Percentiles rank a stretch among this genome's conserved stretches.
Evolutionary conservation across 2,797 vertebrate genomes (phyloP).

Genomic region (Atherinosoma microstoma): DNA sequence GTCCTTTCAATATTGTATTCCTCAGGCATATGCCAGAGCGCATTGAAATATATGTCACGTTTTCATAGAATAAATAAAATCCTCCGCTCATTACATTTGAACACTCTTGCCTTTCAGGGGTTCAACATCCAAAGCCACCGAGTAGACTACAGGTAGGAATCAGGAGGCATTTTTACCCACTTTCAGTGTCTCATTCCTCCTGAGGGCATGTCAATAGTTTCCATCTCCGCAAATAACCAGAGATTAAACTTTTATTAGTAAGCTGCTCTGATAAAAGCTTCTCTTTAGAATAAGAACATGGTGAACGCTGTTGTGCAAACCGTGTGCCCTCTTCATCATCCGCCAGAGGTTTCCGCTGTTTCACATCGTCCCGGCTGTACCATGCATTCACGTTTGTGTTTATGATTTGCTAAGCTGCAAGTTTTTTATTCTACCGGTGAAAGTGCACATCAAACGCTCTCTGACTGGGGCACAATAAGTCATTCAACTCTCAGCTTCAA

Average conservation of each 20-base stretch:
- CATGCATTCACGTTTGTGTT: not conserved
- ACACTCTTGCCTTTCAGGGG: slow-evolving; percentile 55
- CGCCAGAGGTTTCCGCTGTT: slow-evolving; percentile 31
- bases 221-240: slow-evolving; percentile 79
- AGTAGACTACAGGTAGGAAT: slow-evolving; percentile 62
- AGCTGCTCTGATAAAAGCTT: slow-evolving; percentile 77
- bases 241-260: slow-evolving; percentile 81
- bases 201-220: slow-evolving; percentile 77
- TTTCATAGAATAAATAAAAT: slow-evolving; percentile 78
- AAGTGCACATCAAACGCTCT: slow-evolving; percentile 24
- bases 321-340: slow-evolving; percentile 32
- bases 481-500: slow-evolving; percentile 42
- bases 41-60: slow-evolving; percentile 79
- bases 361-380: slow-evolving; percentile 21
- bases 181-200: slow-evolving; percentile 65
- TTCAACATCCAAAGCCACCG: slow-evolving; percentile 52
- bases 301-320: slow-evolving; percentile 22
- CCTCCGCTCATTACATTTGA: slow-evolving; percentile 65
- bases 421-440: slow-evolving; percentile 23
- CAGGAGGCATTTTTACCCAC: slow-evolving; percentile 66
- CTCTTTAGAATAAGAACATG: slow-evolving; percentile 63
- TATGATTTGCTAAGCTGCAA: slow-evolving; percentile 18
- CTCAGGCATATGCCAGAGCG: slow-evolving; percentile 39
- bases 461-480: slow-evolving; percentile 28
- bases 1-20: slow-evolving; percentile 76